A percentile compares a stretch with the other conserved stretches of the same genome.
phyloP scores from a whole-genome alignment of 1,140 invertebrate genomes.

The Drosophila arawakana region DNA sequence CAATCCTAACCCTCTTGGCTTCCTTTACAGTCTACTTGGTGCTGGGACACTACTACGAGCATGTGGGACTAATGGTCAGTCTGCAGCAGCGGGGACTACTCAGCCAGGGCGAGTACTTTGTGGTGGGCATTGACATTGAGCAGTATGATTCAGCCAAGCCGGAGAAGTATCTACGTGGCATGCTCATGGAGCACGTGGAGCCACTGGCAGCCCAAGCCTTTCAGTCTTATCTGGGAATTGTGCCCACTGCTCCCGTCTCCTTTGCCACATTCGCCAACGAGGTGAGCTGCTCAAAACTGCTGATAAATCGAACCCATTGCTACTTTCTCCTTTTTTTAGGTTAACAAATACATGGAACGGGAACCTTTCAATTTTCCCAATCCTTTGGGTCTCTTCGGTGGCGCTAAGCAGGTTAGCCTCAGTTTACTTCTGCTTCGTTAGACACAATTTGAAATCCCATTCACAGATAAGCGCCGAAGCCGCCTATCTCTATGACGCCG shows the following conservation, averaged over 20 bases:
- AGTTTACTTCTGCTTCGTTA: slow-evolving; percentile 15
- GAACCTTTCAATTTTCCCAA: slow-evolving; percentile 95
- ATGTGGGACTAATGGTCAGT: slow-evolving; percentile 92
- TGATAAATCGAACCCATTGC: slow-evolving; percentile 46
- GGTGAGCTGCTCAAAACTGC: slow-evolving; percentile 51
- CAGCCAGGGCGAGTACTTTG: slow-evolving; percentile 88
- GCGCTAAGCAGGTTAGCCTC: slow-evolving; percentile 88
- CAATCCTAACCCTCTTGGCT: too few species aligned
- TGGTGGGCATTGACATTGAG: slow-evolving; percentile 90
- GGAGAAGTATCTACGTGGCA: slow-evolving; percentile 90
- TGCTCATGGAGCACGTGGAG: slow-evolving; percentile 87
- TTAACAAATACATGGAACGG: slow-evolving; percentile 91
- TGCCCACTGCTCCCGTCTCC: slow-evolving; percentile 88
- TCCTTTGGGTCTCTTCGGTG: slow-evolving; percentile 89
- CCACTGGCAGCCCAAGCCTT: slow-evolving; percentile 85
- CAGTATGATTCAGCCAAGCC: slow-evolving; percentile 92
- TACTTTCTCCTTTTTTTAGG: slow-evolving; percentile 73
- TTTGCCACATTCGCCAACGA: slow-evolving; percentile 91
- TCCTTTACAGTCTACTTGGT: slow-evolving; percentile 93
- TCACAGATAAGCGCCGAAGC: slow-evolving; percentile 93
- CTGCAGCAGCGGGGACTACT: slow-evolving; percentile 93
- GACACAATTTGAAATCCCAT: slow-evolving; percentile 19
- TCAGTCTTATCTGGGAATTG: slow-evolving; percentile 90
- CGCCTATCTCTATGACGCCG: slow-evolving; percentile 96
- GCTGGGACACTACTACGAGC: slow-evolving; percentile 94